Base-by-base conservation (phyloP, 37 sponge, comb jelly and placozoan species). In the Halisarca cf. caerulea region DNA sequence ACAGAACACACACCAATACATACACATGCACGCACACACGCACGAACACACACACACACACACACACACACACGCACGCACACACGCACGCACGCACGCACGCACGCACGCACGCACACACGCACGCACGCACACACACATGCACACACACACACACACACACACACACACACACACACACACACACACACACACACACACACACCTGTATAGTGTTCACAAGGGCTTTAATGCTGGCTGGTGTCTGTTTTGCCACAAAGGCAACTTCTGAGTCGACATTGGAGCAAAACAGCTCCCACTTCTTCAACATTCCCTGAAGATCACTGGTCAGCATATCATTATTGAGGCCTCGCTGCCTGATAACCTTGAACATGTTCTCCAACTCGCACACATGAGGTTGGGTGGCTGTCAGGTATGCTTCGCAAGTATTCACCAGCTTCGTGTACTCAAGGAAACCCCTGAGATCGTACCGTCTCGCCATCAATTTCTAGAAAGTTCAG, bases 241-340 rank as follows among this genome's bases (percentile, higher is more conserved):
- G 94, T 34, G 84, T 94, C 74, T 94, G 89, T 9, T 38, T 83
- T 25, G 58, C 51, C 66, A 94, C 94, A 83, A 94, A 94, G 37
- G 81, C 58, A 5, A 35, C 78, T 24, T 70, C 89, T 8, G 90
- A 88, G 32, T 54, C 27, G 36, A 91, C 28, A 0, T 24, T 42
- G 1, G 21, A 82, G 24, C 78, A 57, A 86, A 90, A 94, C 6
- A 17, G 42, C 7, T 34, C 21, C 94, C 94, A 94, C 33, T 62
- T 37, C 38, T 33, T 57, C 70, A 28, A 44, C 51, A 83, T 37
- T 58, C 72, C 40, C 86, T 81, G 24, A 42, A 74, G 45, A 23
- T 32, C 36, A 37, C 25, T 24, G 21, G 17, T 36, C 45, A 74
- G 77, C 8, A 37, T 21, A n/a, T 37, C 44, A 18, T n/a, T 43